phyloP scores from a whole-genome alignment of 2,888 invertebrate genomes.

The Eupithecia inturbata region DNA sequence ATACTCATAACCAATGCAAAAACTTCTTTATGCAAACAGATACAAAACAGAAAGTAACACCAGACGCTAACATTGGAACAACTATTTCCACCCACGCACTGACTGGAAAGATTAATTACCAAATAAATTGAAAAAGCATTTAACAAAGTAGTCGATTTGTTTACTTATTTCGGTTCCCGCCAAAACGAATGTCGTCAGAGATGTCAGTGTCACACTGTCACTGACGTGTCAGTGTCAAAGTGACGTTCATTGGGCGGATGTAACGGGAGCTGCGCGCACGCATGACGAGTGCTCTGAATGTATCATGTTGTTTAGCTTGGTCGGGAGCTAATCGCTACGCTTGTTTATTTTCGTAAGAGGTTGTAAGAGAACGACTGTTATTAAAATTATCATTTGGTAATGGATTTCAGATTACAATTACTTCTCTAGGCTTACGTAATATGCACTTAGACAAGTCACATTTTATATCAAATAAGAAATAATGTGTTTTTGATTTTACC shows the following conservation, averaged over 20 bases:
- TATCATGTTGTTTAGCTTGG: conserved; percentile 38
- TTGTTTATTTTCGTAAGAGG: conserved; percentile 30
- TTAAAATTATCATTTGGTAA: conserved; percentile 4
- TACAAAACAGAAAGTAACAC: too few relatives aligned
- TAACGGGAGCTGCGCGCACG: conserved; percentile 49
- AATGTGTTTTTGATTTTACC: too few relatives aligned
- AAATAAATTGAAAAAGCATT: conserved; percentile 45
- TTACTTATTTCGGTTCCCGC: conserved; percentile 40
- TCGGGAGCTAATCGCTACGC: conserved; percentile 25
- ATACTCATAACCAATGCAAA: too few relatives aligned
- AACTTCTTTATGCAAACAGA: too few relatives aligned
- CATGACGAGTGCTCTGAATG: conserved; percentile 41
- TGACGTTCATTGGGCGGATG: conserved; percentile 62
- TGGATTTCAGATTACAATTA: too few relatives aligned
- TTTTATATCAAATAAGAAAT: too few relatives aligned
- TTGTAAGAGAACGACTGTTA: conserved; percentile 10
- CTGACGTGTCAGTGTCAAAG: conserved; percentile 39
- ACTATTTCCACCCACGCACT: conserved; percentile 4
- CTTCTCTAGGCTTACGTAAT: too few relatives aligned
- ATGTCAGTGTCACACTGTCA: conserved; percentile 30
- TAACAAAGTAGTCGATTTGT: conserved; percentile 44
- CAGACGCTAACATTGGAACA: background rate
- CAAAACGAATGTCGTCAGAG: conserved; percentile 39
- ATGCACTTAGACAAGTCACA: too few relatives aligned
- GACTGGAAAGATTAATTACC: conserved; percentile 29